phyloP scores from a whole-genome alignment of 2,888 invertebrate genomes.

The Uropetala carovei region DNA sequence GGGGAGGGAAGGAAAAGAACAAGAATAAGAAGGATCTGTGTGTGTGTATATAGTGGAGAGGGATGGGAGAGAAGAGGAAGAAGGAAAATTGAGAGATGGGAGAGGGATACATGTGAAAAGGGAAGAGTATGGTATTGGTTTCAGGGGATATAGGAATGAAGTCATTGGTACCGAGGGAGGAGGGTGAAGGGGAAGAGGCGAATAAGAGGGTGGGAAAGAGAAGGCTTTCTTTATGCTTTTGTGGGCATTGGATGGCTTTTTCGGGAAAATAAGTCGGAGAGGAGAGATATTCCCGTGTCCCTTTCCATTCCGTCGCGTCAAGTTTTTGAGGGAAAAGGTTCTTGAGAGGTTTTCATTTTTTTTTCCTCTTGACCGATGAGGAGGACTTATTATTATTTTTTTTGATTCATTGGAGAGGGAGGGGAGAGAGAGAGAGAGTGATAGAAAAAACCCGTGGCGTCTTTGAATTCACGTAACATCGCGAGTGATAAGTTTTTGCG shows the following conservation, averaged over 20 bases:
- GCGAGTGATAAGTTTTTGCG: not conserved
- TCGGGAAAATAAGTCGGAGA: not conserved
- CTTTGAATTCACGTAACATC: not conserved
- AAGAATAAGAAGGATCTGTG: not conserved
- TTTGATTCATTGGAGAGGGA: not conserved
- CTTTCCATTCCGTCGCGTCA: not conserved
- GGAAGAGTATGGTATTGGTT: conserved; percentile 21
- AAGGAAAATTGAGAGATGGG: not conserved
- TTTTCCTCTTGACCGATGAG: not conserved
- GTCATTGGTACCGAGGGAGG: conserved; percentile 37
- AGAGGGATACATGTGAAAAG: not conserved
- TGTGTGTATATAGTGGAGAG: not conserved
- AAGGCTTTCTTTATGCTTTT: not conserved
- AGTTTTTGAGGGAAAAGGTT: not conserved
- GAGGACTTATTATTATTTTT: not conserved
- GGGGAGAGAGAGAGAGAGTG: not conserved
- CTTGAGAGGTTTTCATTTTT: not conserved
- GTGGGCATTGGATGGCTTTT: not conserved
- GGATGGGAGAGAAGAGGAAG: not conserved
- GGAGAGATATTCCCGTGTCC: not conserved
- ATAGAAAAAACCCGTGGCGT: not conserved
- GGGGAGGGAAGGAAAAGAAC: not conserved
- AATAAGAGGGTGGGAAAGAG: not conserved
- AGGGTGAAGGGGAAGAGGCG: not conserved
- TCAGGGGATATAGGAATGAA: conserved; percentile 51